Percentiles rank a stretch among this genome's conserved stretches.
Conservation (phyloP, 1,140 invertebrate species). For the Pentalonia nigronervosa region DNA sequence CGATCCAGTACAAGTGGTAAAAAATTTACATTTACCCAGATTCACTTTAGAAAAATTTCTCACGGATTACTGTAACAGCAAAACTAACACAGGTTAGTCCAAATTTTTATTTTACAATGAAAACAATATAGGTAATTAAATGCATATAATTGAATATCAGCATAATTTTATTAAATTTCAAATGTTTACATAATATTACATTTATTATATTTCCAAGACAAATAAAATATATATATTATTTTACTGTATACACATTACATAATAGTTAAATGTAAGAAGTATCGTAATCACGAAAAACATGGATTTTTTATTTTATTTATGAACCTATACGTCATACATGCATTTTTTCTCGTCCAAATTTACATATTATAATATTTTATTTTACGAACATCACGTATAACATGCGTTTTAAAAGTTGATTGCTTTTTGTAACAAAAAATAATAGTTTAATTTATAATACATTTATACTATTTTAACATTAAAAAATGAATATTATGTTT, state of each 20-base stretch:
- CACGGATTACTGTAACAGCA: constrained; percentile 93
- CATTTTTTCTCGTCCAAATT: not conserved
- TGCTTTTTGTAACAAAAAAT: not conserved
- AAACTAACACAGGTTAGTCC: constrained; percentile 87
- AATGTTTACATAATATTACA: not conserved
- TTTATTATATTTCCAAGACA: too few species aligned
- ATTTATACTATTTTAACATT: not conserved
- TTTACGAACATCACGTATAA: not conserved
- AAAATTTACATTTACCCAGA: constrained; percentile 89
- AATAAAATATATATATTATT: not conserved
- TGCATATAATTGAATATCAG: not conserved
- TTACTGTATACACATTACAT: not conserved
- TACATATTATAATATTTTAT: not conserved
- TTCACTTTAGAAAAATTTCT: constrained; percentile 92
- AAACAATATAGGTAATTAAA: not conserved
- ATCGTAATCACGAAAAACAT: not conserved
- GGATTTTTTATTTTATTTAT: not conserved
- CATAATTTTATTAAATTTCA: not conserved
- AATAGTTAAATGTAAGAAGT: not conserved
- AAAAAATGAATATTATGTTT: not conserved
- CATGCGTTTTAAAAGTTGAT: not conserved
- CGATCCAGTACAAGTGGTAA: constrained; percentile 92
- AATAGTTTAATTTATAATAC: not conserved
- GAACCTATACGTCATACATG: not conserved
- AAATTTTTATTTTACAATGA: not conserved